A percentile compares a stretch with the other conserved stretches of the same genome.
phyloP scores from a whole-genome alignment of 2,113 vertebrate species.

The Phalacrocorax pelagicus region DNA sequence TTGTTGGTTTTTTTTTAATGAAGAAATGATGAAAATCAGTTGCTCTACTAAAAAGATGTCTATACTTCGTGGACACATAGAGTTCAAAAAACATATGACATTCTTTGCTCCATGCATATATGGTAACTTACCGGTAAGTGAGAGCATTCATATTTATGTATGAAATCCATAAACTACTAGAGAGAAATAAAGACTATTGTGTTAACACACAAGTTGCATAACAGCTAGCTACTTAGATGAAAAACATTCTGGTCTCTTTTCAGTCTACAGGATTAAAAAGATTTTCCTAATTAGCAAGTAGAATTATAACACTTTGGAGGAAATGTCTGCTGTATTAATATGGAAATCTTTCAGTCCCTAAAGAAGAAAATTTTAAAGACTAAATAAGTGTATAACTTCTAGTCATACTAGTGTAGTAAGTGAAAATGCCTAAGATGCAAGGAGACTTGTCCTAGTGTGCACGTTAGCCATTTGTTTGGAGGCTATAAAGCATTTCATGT shows the following conservation, averaged over 20 bases:
- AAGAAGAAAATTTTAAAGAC: neutral
- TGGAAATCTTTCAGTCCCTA: neutral
- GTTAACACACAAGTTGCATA: neutral
- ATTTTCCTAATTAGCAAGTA: neutral
- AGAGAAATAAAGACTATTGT: neutral
- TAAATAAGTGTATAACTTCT: neutral
- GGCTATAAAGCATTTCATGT: neutral
- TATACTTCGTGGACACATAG: neutral
- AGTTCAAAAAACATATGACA: neutral
- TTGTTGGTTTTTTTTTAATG: neutral
- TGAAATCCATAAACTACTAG: neutral
- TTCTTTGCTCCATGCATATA: neutral
- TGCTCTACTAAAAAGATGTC: neutral
- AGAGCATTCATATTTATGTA: neutral
- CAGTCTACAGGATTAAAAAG: neutral
- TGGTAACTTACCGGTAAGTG: rapidly evolving
- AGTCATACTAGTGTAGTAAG: neutral
- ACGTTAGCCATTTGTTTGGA: neutral
- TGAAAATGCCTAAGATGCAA: neutral
- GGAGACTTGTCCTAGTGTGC: neutral
- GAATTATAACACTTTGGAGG: neutral
- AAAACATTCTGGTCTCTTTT: neutral
- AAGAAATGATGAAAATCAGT: neutral
- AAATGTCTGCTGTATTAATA: neutral
- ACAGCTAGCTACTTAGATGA: neutral